Percentiles rank a stretch among this genome's conserved stretches.
Conservation (phyloP, 2,888 invertebrate species). For the Lissonota sp. region DNA sequence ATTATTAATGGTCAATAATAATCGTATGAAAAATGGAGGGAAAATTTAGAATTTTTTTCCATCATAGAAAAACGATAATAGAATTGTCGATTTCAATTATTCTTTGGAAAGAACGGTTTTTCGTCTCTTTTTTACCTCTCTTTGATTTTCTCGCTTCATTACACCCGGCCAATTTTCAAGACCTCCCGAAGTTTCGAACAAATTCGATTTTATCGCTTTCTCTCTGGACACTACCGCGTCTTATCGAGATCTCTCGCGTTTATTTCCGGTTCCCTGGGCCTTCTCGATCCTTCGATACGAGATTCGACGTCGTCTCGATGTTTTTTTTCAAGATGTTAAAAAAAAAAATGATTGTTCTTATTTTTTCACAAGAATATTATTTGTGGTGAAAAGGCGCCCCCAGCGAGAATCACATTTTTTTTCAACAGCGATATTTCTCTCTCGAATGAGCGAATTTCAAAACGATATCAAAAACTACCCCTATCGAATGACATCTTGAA, state of each 20-base stretch:
- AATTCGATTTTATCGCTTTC: slow-evolving; percentile 76
- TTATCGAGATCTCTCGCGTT: slow-evolving; percentile 39
- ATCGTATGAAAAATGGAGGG: too few species aligned
- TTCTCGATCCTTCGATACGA: slow-evolving; percentile 34
- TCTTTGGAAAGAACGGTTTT: slow-evolving; percentile 7
- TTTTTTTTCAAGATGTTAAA: slow-evolving; percentile 5
- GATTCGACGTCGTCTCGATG: not conserved
- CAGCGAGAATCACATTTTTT: not conserved
- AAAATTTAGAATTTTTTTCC: not conserved
- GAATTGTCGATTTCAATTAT: not conserved
- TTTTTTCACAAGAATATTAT: not conserved
- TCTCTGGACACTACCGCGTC: slow-evolving; percentile 10
- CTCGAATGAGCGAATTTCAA: slow-evolving; percentile 24
- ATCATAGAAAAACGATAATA: not conserved
- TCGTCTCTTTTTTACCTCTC: slow-evolving; percentile 27
- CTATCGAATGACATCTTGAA: slow-evolving; percentile 45
- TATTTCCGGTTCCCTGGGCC: slow-evolving; percentile 48
- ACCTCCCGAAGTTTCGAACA: slow-evolving; percentile 73
- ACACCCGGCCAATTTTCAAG: too few species aligned
- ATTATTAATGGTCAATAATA: too few species aligned
- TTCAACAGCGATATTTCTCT: not conserved
- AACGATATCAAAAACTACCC: slow-evolving; percentile 1
- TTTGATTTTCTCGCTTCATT: not conserved
- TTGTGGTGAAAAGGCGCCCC: not conserved
- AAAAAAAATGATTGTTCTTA: not conserved